These are phyloP conservation scores for Phrynosoma blainvillii DNA, from an alignment of 2,113 vertebrate genomes.

Conservation along the genomic window DNA sequence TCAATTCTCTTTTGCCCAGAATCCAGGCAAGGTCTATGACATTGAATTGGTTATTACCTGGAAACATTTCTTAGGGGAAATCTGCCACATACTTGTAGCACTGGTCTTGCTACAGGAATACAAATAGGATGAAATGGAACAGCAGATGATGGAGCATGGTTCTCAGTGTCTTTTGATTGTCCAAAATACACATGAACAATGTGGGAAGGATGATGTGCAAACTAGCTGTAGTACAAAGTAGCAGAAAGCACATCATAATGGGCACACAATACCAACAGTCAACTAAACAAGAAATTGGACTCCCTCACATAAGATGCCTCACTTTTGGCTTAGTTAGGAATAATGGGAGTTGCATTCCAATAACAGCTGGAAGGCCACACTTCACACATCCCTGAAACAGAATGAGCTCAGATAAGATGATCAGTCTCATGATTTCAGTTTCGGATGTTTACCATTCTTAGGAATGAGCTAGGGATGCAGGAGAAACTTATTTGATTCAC, in stretches of 20 bases:
- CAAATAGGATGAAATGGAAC: background rate
- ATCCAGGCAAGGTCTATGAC: conserved; percentile 39
- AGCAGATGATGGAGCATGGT: background rate
- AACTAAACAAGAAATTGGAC: too few species aligned
- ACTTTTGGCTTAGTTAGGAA: too few species aligned
- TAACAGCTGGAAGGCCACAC: too few species aligned
- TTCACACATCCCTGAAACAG: too few species aligned
- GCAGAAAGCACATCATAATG: background rate
- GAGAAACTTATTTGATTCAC: too few species aligned
- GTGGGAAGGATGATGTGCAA: conserved; percentile 36
- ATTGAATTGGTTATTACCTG: conserved; percentile 42
- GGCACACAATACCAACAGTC: fast-evolving
- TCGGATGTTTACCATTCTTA: too few species aligned
- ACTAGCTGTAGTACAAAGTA: background rate
- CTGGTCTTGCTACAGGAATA: background rate
- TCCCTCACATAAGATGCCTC: too few species aligned
- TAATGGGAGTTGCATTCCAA: too few species aligned
- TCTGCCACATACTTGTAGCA: background rate
- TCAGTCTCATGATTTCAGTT: too few species aligned
- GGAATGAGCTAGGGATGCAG: too few species aligned
- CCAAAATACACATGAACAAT: background rate
- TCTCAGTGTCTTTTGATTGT: conserved; percentile 5
- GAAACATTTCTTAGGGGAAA: conserved; percentile 34
- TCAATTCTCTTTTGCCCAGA: conserved; percentile 39
- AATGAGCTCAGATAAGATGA: too few species aligned